Conservation (phyloP, 2,888 invertebrate species). For the Gisinianus flammeolus region DNA sequence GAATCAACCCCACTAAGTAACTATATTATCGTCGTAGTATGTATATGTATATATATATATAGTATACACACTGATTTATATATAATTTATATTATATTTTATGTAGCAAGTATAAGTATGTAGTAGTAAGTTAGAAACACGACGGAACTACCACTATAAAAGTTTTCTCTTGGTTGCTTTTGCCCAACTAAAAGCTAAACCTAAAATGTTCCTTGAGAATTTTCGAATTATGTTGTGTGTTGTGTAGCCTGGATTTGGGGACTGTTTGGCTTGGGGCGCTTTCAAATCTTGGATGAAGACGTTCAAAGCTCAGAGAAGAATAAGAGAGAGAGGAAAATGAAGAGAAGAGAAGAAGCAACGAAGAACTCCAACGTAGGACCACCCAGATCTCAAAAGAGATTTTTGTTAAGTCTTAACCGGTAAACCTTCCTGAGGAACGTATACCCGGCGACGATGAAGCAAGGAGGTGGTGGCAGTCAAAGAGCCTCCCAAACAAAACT, state of each 20-base stretch:
- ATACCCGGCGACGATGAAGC: constrained; percentile 33
- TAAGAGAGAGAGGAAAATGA: neutral
- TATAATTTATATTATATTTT: neutral
- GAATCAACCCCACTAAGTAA: neutral
- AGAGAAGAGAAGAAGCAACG: constrained; percentile 57
- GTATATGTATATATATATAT: constrained; percentile 2
- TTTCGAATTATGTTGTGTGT: too few species aligned
- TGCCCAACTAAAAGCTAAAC: neutral
- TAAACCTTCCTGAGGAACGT: constrained; percentile 35
- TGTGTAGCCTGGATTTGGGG: neutral
- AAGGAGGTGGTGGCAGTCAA: constrained; percentile 37
- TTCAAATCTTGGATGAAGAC: constrained; percentile 1
- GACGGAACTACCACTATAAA: neutral
- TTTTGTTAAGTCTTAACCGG: constrained; percentile 58
- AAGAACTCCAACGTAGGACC: constrained; percentile 58
- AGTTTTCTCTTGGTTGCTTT: neutral
- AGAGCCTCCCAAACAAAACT: constrained; percentile 35
- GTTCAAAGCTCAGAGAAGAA: neutral
- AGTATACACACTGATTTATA: constrained; percentile 1
- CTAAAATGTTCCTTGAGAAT: too few species aligned
- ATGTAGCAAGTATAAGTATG: neutral
- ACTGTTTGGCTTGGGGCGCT: constrained; percentile 1
- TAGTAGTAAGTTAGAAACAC: neutral
- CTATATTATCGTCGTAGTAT: neutral
- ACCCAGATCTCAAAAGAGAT: constrained; percentile 58